phyloP scores from a whole-genome alignment of 2,888 invertebrate genomes.

The Rotaria macrura region DNA sequence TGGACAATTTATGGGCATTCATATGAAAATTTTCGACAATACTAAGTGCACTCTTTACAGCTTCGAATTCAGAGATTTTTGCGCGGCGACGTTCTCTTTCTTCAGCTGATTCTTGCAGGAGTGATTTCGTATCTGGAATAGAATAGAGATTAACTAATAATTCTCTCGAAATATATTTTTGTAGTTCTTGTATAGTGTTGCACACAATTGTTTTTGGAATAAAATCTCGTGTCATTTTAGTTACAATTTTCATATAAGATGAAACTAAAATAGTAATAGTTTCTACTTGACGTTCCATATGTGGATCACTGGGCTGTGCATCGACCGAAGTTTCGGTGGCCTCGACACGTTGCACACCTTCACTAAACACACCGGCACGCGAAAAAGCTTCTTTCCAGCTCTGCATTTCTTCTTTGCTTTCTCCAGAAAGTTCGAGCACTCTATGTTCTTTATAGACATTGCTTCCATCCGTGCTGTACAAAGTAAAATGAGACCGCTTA shows the following conservation, averaged over 20 bases:
- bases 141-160: conserved; percentile 90
- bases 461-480: conserved; percentile 92
- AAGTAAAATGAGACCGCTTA: conserved; percentile 85
- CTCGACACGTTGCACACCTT: conserved; percentile 59
- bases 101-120: conserved; percentile 69
- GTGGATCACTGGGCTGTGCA: conserved; percentile 56
- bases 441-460: conserved; percentile 78
- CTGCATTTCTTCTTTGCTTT: conserved; percentile 90
- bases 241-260: conserved; percentile 98
- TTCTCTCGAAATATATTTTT: conserved; percentile 94
- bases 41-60: conserved; percentile 69
- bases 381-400: conserved; percentile 99
- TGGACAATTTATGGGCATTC: neutral
- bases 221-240: conserved; percentile 91
- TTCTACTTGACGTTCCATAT: conserved; percentile 94
- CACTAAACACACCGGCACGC: conserved; percentile 96
- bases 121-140: conserved; percentile 54
- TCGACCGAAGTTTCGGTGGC: conserved; percentile 37
- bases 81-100: conserved; percentile 92
- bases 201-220: conserved; percentile 98
- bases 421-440: conserved; percentile 91
- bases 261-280: conserved; percentile 98
- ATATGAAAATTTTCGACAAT: neutral
- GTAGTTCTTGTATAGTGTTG: conserved; percentile 84
- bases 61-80: conserved; percentile 97